These are phyloP conservation scores for Papilio protenor DNA, from an alignment of 2,888 invertebrate species.

Conservation along the genomic window DNA sequence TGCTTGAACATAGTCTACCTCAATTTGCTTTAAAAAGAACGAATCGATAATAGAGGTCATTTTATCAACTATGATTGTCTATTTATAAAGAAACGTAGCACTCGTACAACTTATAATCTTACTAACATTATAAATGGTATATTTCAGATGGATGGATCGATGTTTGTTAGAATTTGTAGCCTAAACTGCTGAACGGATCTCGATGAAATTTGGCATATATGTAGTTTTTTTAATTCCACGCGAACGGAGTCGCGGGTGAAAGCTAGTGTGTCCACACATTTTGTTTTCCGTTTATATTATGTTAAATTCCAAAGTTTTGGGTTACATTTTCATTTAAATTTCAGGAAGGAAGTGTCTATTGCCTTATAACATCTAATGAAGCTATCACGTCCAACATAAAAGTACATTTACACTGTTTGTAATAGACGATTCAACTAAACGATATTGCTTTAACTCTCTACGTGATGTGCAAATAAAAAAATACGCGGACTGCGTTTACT, in stretches of 20 bases:
- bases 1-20: neutral
- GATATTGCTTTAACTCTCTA: conserved; percentile 38
- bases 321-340: conserved; percentile 18
- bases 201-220: no score
- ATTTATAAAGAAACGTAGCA: neutral
- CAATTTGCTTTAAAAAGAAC: neutral
- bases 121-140: no score
- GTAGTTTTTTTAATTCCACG: no score
- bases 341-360: conserved; percentile 11
- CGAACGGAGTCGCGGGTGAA: no score
- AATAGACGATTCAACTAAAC: conserved; percentile 43
- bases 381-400: conserved; percentile 34
- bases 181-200: no score
- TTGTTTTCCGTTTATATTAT: neutral
- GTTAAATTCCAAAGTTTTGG: conserved; percentile 4
- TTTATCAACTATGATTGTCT: neutral
- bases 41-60: neutral
- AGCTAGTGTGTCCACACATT: neutral
- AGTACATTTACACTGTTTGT: conserved; percentile 41
- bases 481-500: conserved; percentile 39
- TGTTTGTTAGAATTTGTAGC: no score
- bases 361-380: conserved; percentile 35
- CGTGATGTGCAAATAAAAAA: conserved; percentile 43
- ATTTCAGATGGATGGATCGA: no score
- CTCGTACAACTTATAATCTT: neutral